A percentile compares a stretch with the other conserved stretches of the same genome.
Evolutionary conservation across 92 coral and sea anemone species (phyloP).

Genomic region (Phenganax subtilis): DNA sequence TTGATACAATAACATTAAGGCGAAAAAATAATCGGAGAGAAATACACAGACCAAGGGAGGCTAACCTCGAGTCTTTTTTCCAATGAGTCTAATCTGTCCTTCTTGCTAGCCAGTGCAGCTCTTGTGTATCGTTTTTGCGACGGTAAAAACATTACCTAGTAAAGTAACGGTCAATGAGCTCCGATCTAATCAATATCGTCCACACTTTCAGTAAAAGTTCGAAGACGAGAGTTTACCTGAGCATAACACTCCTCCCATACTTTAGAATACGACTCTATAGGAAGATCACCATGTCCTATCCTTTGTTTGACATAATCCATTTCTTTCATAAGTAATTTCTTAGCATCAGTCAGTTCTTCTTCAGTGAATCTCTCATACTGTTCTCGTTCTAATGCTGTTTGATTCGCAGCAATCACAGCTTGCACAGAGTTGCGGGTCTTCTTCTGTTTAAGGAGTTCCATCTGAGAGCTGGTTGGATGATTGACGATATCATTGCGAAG

Average conservation of each 20-base stretch:
- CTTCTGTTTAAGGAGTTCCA: slow-evolving; percentile 84
- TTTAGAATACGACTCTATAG: slow-evolving; percentile 90
- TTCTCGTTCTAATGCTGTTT: slow-evolving; percentile 66
- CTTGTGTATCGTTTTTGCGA: slow-evolving; percentile 92
- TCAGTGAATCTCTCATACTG: slow-evolving; percentile 77
- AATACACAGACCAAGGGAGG: too few relatives aligned
- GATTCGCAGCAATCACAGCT: slow-evolving; percentile 73
- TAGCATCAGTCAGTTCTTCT: slow-evolving; percentile 75
- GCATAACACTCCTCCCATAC: slow-evolving; percentile 96
- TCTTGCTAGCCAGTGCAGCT: slow-evolving; percentile 96
- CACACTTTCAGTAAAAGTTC: background rate
- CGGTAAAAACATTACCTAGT: slow-evolving; percentile 85
- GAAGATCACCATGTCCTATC: slow-evolving; percentile 89
- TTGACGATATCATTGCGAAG: slow-evolving; percentile 77
- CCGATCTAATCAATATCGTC: background rate
- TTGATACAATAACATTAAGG: background rate
- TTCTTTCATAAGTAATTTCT: slow-evolving; percentile 56
- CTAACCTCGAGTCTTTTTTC: slow-evolving; percentile 88
- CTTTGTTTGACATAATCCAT: slow-evolving; percentile 82
- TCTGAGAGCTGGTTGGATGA: slow-evolving; percentile 74
- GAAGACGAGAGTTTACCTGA: slow-evolving; percentile 53
- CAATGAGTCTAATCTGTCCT: slow-evolving; percentile 87
- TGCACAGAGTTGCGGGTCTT: slow-evolving; percentile 74
- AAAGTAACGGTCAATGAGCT: background rate
- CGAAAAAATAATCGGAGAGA: background rate